Evolutionary conservation across 2,888 invertebrate species (phyloP).

Genomic region (Dioctria rufipes): DNA sequence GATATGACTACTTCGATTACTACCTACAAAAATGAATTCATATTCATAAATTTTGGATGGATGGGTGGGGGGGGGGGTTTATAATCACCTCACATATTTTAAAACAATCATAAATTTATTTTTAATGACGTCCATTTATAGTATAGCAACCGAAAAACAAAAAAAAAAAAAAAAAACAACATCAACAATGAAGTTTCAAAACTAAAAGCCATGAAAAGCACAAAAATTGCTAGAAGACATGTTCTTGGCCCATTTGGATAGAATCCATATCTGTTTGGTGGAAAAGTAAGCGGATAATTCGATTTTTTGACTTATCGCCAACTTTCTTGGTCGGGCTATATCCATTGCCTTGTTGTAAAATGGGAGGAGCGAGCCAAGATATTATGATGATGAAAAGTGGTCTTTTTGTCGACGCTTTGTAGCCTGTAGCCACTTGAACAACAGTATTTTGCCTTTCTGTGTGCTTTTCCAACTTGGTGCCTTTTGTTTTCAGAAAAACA

Average conservation of each 20-base stretch:
- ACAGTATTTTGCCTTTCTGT: neutral
- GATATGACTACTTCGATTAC: too few relatives aligned
- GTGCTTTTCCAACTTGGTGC: neutral
- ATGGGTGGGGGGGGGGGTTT: too few relatives aligned
- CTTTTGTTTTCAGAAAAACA: slow-evolving; percentile 15
- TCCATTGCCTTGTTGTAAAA: slow-evolving; percentile 23
- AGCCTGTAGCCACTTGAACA: neutral
- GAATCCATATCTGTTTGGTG: slow-evolving; percentile 20
- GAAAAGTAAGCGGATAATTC: slow-evolving; percentile 42
- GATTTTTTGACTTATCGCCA: slow-evolving; percentile 44
- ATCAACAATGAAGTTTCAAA: too few relatives aligned
- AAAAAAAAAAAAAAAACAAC: too few relatives aligned
- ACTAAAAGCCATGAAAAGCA: slow-evolving; percentile 19
- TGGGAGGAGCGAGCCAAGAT: slow-evolving; percentile 13
- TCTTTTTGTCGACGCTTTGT: neutral
- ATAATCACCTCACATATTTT: too few relatives aligned
- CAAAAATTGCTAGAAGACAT: slow-evolving; percentile 21
- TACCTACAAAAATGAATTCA: too few relatives aligned
- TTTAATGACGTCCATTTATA: too few relatives aligned
- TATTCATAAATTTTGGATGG: too few relatives aligned
- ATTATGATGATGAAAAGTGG: slow-evolving; percentile 44
- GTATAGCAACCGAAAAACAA: too few relatives aligned
- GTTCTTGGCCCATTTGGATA: slow-evolving; percentile 47
- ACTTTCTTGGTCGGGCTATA: slow-evolving; percentile 25
- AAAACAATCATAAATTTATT: too few relatives aligned